phyloP scores from a whole-genome alignment of 2,113 vertebrate species.

The Sylvicapra grimmia region DNA sequence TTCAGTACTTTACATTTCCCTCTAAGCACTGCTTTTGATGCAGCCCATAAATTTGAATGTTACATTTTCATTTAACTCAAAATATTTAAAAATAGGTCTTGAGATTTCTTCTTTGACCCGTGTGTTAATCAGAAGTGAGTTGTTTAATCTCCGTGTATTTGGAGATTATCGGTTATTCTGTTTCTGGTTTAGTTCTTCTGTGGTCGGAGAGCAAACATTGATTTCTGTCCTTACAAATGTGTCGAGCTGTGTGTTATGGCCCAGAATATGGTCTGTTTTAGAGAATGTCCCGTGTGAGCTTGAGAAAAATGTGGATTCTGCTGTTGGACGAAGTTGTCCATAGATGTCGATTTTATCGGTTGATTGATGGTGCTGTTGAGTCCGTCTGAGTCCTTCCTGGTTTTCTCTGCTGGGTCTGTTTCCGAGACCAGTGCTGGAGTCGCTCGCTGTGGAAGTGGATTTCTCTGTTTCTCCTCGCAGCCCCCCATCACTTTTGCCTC shows the following conservation, averaged over 20 bases:
- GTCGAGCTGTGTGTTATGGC: background rate
- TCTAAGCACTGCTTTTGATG: background rate
- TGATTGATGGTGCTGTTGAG: rapidly evolving
- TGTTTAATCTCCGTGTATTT: rapidly evolving
- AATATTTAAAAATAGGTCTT: background rate
- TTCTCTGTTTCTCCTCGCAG: background rate
- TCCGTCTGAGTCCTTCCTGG: rapidly evolving
- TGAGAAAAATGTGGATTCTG: background rate
- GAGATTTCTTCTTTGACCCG: background rate
- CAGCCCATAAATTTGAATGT: too few relatives aligned
- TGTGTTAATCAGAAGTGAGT: background rate
- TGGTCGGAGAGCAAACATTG: background rate
- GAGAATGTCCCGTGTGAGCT: rapidly evolving
- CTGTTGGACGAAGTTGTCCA: rapidly evolving
- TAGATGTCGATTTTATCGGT: rapidly evolving
- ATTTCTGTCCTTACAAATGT: rapidly evolving
- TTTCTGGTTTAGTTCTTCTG: background rate
- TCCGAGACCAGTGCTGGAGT: rapidly evolving
- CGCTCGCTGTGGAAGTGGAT: rapidly evolving
- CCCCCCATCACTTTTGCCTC: rapidly evolving
- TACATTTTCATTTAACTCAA: background rate
- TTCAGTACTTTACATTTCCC: too few relatives aligned
- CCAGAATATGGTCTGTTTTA: background rate
- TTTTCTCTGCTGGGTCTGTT: rapidly evolving
- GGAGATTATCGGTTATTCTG: background rate